These are phyloP conservation scores for Odontamblyopus lacepedii DNA, from an alignment of 2,797 vertebrate genomes.

Conservation along the genomic window DNA sequence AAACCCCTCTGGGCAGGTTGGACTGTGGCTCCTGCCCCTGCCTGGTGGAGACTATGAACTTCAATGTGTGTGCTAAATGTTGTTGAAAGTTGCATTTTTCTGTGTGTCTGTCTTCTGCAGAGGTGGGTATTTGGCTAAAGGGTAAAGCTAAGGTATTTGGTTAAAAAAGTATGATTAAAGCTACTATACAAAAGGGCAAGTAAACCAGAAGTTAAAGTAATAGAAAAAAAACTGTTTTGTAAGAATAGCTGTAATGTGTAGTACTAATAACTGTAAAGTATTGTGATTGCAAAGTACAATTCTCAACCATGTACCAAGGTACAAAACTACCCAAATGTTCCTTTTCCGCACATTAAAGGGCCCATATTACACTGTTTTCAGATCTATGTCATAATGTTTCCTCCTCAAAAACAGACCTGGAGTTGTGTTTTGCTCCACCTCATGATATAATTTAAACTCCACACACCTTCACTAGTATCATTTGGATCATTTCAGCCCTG, in stretches of 20 bases:
- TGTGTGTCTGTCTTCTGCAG: conserved; percentile 32
- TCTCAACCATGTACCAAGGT: too few relatives aligned
- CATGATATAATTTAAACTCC: too few relatives aligned
- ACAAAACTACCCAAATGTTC: not conserved
- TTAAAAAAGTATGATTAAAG: not conserved
- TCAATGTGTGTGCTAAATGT: conserved; percentile 74
- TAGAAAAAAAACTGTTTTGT: not conserved
- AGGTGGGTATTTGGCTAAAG: not conserved
- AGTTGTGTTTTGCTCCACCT: too few relatives aligned
- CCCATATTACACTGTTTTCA: too few relatives aligned
- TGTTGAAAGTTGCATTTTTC: conserved; percentile 66
- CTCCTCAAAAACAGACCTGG: too few relatives aligned
- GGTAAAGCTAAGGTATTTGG: not conserved
- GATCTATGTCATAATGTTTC: too few relatives aligned
- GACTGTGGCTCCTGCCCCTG: conserved; percentile 70
- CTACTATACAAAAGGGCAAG: not conserved
- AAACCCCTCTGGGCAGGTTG: conserved; percentile 62
- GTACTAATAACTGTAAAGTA: too few relatives aligned
- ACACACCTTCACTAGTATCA: too few relatives aligned
- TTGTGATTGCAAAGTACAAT: too few relatives aligned
- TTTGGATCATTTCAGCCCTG: too few relatives aligned
- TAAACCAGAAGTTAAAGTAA: not conserved
- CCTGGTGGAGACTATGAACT: conserved; percentile 61
- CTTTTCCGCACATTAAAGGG: not conserved
- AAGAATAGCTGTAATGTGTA: not conserved